Evolutionary conservation across 2,888 invertebrate species (phyloP).

Genomic region (Sesia apiformis): DNA sequence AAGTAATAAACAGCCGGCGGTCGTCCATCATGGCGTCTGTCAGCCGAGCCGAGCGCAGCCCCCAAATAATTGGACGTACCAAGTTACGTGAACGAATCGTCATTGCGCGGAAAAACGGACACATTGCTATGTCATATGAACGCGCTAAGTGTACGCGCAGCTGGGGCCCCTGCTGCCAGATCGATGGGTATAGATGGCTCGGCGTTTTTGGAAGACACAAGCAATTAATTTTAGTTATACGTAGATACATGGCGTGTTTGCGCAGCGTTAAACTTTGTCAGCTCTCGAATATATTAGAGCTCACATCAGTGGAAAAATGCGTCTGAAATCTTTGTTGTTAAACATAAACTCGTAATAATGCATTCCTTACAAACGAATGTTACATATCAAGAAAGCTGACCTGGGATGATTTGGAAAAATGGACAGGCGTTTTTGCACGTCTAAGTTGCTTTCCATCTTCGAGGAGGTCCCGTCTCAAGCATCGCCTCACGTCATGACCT

Average conservation of each 20-base stretch:
- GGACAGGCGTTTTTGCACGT: slow-evolving; percentile 22
- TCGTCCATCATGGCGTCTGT: slow-evolving; percentile 41
- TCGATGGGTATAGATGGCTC: slow-evolving; percentile 18
- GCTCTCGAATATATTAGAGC: neutral
- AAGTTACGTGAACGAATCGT: slow-evolving; percentile 25
- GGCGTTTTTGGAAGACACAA: slow-evolving; percentile 11
- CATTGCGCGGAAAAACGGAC: slow-evolving; percentile 18
- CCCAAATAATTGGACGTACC: slow-evolving; percentile 41
- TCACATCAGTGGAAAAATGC: neutral
- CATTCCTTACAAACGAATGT: neutral
- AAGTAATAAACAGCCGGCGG: slow-evolving; percentile 36
- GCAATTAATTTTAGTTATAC: slow-evolving; percentile 9
- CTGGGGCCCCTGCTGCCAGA: slow-evolving; percentile 2
- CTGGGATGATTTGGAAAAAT: slow-evolving; percentile 22
- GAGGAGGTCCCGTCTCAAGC: slow-evolving; percentile 15
- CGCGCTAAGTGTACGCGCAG: slow-evolving; percentile 10
- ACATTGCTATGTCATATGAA: slow-evolving; percentile 7
- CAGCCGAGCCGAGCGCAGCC: slow-evolving; percentile 21
- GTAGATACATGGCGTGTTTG: slow-evolving; percentile 1
- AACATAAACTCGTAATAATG: no score
- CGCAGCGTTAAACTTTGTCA: neutral
- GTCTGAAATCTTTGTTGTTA: no score
- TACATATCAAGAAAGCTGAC: slow-evolving; percentile 6
- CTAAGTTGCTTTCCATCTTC: slow-evolving; percentile 17
- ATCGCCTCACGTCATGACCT: slow-evolving; percentile 33